phyloP scores from a whole-genome alignment of 2,797 vertebrate species.

The Brachyalestes nurse region DNA sequence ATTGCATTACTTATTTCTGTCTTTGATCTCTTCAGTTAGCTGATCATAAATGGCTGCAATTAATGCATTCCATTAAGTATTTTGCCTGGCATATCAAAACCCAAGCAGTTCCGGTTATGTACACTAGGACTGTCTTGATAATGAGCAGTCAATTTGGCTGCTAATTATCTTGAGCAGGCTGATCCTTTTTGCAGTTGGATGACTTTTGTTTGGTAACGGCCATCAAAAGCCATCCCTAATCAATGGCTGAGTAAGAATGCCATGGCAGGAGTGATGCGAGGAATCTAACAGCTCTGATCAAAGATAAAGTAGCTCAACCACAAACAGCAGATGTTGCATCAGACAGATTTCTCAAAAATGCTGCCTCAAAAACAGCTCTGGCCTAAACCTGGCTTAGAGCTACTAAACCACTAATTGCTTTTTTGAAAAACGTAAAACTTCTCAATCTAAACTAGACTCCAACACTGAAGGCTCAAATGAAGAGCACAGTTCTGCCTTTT shows the following conservation, averaged over 20 bases:
- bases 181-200: neutral
- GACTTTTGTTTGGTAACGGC: neutral
- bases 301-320: neutral
- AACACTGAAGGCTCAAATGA: neutral
- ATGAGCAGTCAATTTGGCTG: neutral
- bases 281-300: conserved; percentile 10
- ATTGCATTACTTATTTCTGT: neutral
- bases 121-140: neutral
- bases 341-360: neutral
- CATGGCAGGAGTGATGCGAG: neutral
- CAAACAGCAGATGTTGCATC: neutral
- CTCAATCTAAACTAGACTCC: neutral
- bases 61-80: conserved; percentile 1
- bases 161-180: conserved; percentile 5
- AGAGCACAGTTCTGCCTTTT: neutral
- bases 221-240: neutral
- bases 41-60: conserved; percentile 8
- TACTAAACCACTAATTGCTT: neutral
- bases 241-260: neutral
- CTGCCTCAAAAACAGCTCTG: neutral
- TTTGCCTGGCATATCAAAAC: neutral
- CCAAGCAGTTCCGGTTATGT: neutral
- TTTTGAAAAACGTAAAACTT: neutral
- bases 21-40: conserved; percentile 14
- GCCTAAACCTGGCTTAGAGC: neutral